Evolutionary conservation across 2,888 invertebrate species (phyloP), one percentile per base, ranked within the genome.

Genomic region (Zygogramma bicolorata): DNA sequence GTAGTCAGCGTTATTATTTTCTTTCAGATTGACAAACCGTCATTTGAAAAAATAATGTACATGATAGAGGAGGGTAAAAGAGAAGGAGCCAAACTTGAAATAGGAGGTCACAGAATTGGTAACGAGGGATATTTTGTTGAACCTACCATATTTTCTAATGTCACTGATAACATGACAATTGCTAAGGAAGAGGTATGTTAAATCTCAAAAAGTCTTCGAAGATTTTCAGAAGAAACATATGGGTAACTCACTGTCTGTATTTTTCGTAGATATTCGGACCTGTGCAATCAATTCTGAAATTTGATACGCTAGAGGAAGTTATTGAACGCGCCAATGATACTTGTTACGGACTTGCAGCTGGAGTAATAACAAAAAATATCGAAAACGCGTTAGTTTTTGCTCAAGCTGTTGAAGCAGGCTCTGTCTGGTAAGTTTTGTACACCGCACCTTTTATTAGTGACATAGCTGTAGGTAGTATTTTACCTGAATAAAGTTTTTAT

Each of bases 231-330:
- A n/a, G n/a, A n/a, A n/a, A n/a, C n/a, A n/a, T n/a, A n/a, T n/a
- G n/a, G n/a, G n/a, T n/a, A n/a, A n/a, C n/a, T n/a, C n/a, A n/a
- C n/a, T n/a, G n/a, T n/a, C n/a, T n/a, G n/a, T n/a, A n/a, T n/a
- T n/a, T 68, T 40, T 79, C 81, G 15, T 80, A 95, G 94, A 97
- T 97, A 78, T 97, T 97, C 84, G 97, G 97, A 0, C 97, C 97
- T 0, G 96, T 97, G 0, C 95, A 96, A 86, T 92, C 91, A 68
- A 95, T 97, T 80, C 88, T 96, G 42, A 95, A 94, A 86, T 97
- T 96, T 82, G 92, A 92, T 46, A 91, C 91, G 0, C 82, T 94
- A 59, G 92, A 93, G 1, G 97, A 97, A 86, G 95, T 93, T 0
- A 91, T 97, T 70, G 92, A 94, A 73, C 89, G 95, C 77, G 94